These are phyloP conservation scores for Drosophila melanosoma DNA, from an alignment of 2,888 invertebrate species.

Conservation along the genomic window DNA sequence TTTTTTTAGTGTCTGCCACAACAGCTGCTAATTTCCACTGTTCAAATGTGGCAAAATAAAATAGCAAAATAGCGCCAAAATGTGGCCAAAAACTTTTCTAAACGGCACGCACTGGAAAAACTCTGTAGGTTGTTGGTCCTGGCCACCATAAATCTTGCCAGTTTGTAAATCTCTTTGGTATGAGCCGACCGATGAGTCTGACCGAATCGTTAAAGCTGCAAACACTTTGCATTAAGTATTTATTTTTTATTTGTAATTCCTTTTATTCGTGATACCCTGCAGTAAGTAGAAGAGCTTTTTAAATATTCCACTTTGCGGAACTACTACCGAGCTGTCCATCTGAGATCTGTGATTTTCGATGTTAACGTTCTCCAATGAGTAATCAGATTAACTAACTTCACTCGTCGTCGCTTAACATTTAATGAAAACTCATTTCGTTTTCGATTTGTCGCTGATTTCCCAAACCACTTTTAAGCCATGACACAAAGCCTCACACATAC, in stretches of 20 bases:
- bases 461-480: slow-evolving; percentile 58
- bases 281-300: slow-evolving; percentile 8
- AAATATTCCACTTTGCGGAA: neutral
- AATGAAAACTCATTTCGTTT: slow-evolving; percentile 67
- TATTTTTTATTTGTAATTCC: slow-evolving; percentile 44
- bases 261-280: neutral
- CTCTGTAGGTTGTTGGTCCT: slow-evolving; percentile 26
- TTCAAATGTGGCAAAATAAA: slow-evolving; percentile 24
- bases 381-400: slow-evolving; percentile 50
- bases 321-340: slow-evolving; percentile 7
- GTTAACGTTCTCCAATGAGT: slow-evolving; percentile 65
- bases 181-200: slow-evolving; percentile 3
- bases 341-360: slow-evolving; percentile 6
- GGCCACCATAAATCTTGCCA: slow-evolving; percentile 66
- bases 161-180: slow-evolving; percentile 64
- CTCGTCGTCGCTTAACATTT: slow-evolving; percentile 27
- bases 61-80: slow-evolving; percentile 28
- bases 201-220: slow-evolving; percentile 41
- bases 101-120: slow-evolving; percentile 47
- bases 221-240: slow-evolving; percentile 54
- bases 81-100: slow-evolving; percentile 47
- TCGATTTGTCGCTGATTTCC: slow-evolving; percentile 74
- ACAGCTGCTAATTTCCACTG: slow-evolving; percentile 51
- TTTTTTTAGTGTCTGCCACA: slow-evolving; percentile 34
- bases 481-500: slow-evolving; percentile 8